Evolutionary conservation across 2,888 invertebrate species (phyloP), one percentile per base, ranked within the genome.

Genomic region (Hoplodrina ambigua): DNA sequence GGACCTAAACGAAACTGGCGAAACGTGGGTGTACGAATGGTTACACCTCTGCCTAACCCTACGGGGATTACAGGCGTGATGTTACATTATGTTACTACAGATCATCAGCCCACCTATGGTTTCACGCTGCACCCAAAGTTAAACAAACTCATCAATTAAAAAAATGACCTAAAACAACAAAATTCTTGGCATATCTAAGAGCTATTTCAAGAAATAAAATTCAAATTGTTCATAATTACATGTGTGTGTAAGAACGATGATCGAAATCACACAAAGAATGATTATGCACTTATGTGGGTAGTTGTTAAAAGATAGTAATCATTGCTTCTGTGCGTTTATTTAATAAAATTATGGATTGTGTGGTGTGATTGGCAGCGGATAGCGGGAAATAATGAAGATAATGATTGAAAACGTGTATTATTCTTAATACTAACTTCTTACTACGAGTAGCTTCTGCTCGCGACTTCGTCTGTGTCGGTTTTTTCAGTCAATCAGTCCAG

Each of bases 241-340:
- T 15, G 33, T 58, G 63, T 71, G 72, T 37, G 81, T 74, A 60
- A 69, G 78, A 73, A 75, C 54, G 60, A 66, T 69, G 83, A 81
- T 83, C 68, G 61, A 72, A 85, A 84, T 83, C 75, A 76, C 77
- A 82, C 76, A 81, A 81, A 81, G 73, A 83, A 74, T 81, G 84
- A 86, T 85, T 85, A 85, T 82, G 85, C 83, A 82, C 82, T 86
- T 87, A 82, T 69, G 64, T 81, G 80, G 84, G 83, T 76, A 79
- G 88, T 83, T 74, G 81, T 84, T 83, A 82, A 15, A n/a, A 72
- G 87, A 87, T 88, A 83, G 69, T 57, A 77, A 88, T 88, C 87
- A 68, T 61, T 75, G 81, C 88, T 87, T 81, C 88, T 85, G 84
- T 85, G 82, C 84, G 78, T 85, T 85, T 85, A 83, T 85, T 84